A percentile compares a stretch with the other conserved stretches of the same genome.
Conservation (phyloP, 30 jellyfish, hydroid and myxozoan genomes). For the Cassiopea xamachana region DNA sequence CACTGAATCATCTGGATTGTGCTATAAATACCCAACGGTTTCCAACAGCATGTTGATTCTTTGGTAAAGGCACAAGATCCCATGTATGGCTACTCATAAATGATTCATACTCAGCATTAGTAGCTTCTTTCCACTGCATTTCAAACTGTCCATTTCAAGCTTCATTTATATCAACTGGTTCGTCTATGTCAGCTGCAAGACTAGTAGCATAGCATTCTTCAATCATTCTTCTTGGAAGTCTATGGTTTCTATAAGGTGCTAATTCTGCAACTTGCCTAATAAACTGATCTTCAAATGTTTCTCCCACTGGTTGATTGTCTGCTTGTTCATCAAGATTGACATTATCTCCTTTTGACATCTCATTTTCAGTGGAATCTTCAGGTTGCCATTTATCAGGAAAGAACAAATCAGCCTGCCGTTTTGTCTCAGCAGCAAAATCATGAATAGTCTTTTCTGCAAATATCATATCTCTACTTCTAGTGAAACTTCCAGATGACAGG, state of each 20-base stretch:
- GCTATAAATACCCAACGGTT: neutral
- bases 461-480: neutral
- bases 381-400: constrained; percentile 3
- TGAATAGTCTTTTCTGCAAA: constrained; percentile 52
- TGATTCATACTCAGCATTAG: constrained; percentile 22
- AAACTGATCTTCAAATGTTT: constrained; percentile 18
- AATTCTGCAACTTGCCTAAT: constrained; percentile 33
- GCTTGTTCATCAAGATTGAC: neutral
- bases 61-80: constrained; percentile 17
- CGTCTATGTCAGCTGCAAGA: constrained; percentile 58
- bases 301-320: too few relatives aligned
- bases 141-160: constrained; percentile 39
- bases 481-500: constrained; percentile 1
- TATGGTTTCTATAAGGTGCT: constrained; percentile 30
- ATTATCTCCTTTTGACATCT: neutral
- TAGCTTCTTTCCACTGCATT: constrained; percentile 63
- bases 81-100: constrained; percentile 22
- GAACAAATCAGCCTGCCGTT: constrained; percentile 10
- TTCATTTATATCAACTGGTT: constrained; percentile 44
- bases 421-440: neutral
- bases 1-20: neutral
- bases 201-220: constrained; percentile 7
- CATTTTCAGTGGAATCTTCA: neutral
- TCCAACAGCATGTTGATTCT: neutral
- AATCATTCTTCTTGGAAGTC: constrained; percentile 27